These are phyloP conservation scores for Etheostoma spectabile DNA, from an alignment of 2,113 vertebrate species.

Conservation along the genomic window DNA sequence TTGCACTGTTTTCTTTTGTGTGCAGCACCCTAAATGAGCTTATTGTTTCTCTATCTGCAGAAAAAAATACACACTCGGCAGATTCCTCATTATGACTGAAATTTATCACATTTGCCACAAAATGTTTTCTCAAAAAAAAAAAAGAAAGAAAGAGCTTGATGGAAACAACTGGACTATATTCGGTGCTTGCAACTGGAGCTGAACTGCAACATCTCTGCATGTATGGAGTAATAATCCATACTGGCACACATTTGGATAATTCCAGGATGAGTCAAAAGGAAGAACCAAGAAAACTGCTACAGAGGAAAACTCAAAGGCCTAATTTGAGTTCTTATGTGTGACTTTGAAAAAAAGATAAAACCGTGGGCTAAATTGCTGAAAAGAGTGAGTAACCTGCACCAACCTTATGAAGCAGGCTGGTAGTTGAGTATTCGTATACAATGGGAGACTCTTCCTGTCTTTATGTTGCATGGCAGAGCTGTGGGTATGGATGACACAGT, in stretches of 20 bases:
- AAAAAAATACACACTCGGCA: constrained; percentile 33
- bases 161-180: constrained; percentile 46
- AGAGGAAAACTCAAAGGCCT: constrained; percentile 4
- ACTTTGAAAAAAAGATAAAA: background rate
- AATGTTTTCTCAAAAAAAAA: constrained; percentile 60
- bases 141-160: constrained; percentile 7
- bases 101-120: constrained; percentile 49
- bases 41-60: constrained; percentile 59
- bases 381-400: background rate
- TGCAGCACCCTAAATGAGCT: constrained; percentile 28
- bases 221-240: constrained; percentile 32
- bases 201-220: constrained; percentile 5
- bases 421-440: background rate
- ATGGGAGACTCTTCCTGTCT: constrained; percentile 11
- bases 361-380: background rate
- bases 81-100: constrained; percentile 17
- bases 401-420: constrained; percentile 6
- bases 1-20: constrained; percentile 42
- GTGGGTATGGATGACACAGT: constrained; percentile 1
- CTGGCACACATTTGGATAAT: constrained; percentile 23
- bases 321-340: background rate
- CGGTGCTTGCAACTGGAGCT: constrained; percentile 19
- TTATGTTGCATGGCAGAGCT: constrained; percentile 12
- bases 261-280: constrained; percentile 31
- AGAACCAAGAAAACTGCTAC: background rate